Evolutionary conservation across 2,797 vertebrate genomes (phyloP).

Genomic region (Denticeps clupeoides): DNA sequence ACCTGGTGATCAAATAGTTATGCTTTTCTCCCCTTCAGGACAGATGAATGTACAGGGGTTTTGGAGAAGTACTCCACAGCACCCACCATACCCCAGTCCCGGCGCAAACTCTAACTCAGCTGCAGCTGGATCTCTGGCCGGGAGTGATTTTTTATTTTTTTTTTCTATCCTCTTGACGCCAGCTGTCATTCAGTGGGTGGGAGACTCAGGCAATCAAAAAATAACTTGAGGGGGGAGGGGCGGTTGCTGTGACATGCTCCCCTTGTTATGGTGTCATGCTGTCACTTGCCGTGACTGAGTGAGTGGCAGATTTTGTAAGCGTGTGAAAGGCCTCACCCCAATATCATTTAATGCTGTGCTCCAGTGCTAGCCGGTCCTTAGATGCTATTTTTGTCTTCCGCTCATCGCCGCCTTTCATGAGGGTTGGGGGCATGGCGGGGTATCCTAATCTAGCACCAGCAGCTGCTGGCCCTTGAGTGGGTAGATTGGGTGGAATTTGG

Average conservation of each 20-base stretch:
- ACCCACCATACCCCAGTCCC: too few species aligned
- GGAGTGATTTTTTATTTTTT: too few species aligned
- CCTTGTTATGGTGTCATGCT: conserved; percentile 1
- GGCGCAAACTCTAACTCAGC: too few species aligned
- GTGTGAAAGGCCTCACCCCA: neutral
- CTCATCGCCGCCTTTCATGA: too few species aligned
- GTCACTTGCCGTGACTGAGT: neutral
- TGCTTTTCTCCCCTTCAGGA: too few species aligned
- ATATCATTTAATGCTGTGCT: neutral
- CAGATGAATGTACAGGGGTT: too few species aligned
- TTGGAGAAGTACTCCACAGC: too few species aligned
- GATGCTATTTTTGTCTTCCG: neutral
- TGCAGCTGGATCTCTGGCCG: too few species aligned
- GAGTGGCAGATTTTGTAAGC: neutral
- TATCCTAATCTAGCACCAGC: conserved; percentile 13
- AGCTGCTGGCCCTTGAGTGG: conserved; percentile 13
- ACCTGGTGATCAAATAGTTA: too few species aligned
- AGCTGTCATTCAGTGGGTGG: too few species aligned
- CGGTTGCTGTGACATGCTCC: neutral
- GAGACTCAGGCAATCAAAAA: conserved; percentile 1
- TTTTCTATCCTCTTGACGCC: too few species aligned
- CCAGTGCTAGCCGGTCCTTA: neutral
- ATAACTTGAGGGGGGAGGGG: too few species aligned
- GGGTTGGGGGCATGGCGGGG: conserved; percentile 1
- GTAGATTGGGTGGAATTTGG: conserved; percentile 20